Percentiles rank a stretch among this genome's conserved stretches.
These are phyloP conservation scores for Scaptomyza reducta DNA, from an alignment of 2,888 invertebrate genomes.

Conservation along the genomic window DNA sequence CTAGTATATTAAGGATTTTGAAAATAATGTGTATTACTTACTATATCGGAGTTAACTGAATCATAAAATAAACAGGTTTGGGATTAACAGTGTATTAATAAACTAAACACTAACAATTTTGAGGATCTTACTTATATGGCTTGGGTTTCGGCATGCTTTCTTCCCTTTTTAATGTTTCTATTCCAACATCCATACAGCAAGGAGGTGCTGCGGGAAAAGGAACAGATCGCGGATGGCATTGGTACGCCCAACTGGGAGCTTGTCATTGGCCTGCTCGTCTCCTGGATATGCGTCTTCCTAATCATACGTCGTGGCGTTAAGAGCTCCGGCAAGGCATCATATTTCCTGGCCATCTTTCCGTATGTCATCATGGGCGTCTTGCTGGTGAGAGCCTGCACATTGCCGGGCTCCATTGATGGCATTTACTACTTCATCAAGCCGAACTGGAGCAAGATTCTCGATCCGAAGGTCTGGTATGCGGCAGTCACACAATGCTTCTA, in stretches of 20 bases:
- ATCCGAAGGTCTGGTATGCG: slow-evolving; percentile 87
- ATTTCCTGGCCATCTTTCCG: slow-evolving; percentile 90
- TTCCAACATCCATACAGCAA: slow-evolving; percentile 79
- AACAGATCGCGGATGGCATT: slow-evolving; percentile 85
- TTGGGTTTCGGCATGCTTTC: fast-evolving
- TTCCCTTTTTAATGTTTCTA: background rate
- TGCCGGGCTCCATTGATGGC: slow-evolving; percentile 87
- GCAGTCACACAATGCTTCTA: slow-evolving; percentile 88
- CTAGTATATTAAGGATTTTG: too few species aligned
- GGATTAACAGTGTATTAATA: too few species aligned
- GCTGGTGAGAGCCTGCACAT: slow-evolving; percentile 86
- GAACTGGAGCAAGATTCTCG: slow-evolving; percentile 87
- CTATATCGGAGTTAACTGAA: too few species aligned
- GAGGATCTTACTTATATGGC: slow-evolving; percentile 10
- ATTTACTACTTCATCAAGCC: slow-evolving; percentile 88
- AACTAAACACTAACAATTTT: background rate
- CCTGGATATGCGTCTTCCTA: slow-evolving; percentile 86
- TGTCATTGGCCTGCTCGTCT: slow-evolving; percentile 85
- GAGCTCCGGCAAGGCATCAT: slow-evolving; percentile 89
- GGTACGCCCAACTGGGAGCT: slow-evolving; percentile 86
- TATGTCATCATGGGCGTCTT: slow-evolving; percentile 88
- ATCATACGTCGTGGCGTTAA: slow-evolving; percentile 86
- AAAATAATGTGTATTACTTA: too few species aligned
- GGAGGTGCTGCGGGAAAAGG: slow-evolving; percentile 85
- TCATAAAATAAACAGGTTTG: too few species aligned